Evolutionary conservation across 2,888 invertebrate species (phyloP).

Genomic region (Cerceris ruficornis): DNA sequence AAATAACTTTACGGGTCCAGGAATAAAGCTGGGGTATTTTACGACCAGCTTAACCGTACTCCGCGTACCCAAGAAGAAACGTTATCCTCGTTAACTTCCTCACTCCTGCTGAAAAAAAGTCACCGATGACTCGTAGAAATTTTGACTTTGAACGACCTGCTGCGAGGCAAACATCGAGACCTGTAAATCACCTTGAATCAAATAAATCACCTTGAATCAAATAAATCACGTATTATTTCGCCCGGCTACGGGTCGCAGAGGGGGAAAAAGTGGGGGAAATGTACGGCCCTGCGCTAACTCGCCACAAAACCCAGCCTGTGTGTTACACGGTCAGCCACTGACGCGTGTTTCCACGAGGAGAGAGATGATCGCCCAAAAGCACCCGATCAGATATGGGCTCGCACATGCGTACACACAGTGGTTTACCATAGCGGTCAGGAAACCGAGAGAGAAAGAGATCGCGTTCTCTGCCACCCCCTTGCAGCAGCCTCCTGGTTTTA

Average conservation of each 20-base stretch:
- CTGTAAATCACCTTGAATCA: constrained; percentile 67
- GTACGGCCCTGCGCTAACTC: constrained; percentile 60
- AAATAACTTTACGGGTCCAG: too few relatives aligned
- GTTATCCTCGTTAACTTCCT: not conserved
- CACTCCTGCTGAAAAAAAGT: not conserved
- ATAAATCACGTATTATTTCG: constrained; percentile 73
- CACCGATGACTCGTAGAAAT: not conserved
- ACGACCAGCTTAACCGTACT: not conserved
- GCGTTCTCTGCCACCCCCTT: constrained; percentile 15
- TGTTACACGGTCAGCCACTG: constrained; percentile 67
- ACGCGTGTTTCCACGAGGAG: constrained; percentile 67
- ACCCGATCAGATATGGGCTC: constrained; percentile 60
- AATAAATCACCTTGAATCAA: constrained; percentile 70
- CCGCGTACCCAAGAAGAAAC: too few relatives aligned
- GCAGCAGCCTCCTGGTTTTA: constrained; percentile 25
- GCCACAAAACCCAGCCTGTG: constrained; percentile 64
- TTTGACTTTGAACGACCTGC: constrained; percentile 18
- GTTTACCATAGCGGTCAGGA: constrained; percentile 58
- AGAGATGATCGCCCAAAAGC: constrained; percentile 61
- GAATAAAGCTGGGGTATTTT: not conserved
- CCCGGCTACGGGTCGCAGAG: constrained; percentile 29
- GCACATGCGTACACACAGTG: constrained; percentile 59
- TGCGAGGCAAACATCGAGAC: constrained; percentile 31
- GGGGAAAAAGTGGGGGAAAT: constrained; percentile 37
- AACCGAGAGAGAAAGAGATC: constrained; percentile 31